These are phyloP conservation scores for Leucoraja erinaceus DNA, from an alignment of 2,113 vertebrate genomes.

Conservation along the genomic window DNA sequence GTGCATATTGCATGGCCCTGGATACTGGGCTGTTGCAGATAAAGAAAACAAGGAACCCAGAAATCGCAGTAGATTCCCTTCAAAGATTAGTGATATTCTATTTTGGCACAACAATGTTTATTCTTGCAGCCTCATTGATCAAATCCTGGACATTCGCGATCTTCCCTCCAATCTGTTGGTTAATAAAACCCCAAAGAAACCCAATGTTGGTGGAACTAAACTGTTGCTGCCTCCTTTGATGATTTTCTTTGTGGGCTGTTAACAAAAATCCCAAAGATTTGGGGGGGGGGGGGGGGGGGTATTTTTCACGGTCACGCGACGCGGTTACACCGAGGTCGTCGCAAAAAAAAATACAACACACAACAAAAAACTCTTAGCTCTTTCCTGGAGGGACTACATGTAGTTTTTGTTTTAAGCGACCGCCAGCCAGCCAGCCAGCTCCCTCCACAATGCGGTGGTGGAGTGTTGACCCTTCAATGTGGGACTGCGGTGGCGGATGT, in stretches of 20 bases:
- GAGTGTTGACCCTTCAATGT: neutral
- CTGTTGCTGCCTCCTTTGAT: neutral
- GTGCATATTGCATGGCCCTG: neutral
- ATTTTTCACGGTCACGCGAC: too few species aligned
- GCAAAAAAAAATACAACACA: neutral
- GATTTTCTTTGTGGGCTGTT: neutral
- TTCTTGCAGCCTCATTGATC: neutral
- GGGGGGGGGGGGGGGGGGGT: too few species aligned
- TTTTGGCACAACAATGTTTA: neutral
- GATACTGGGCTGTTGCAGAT: neutral
- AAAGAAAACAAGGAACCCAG: neutral
- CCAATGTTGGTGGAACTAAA: neutral
- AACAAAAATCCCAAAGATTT: too few species aligned
- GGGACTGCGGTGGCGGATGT: neutral
- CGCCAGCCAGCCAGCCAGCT: too few species aligned
- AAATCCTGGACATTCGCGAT: neutral
- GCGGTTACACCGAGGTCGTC: neutral
- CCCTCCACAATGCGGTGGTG: neutral
- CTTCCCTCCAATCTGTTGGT: neutral
- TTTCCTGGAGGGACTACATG: neutral
- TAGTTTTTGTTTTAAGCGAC: neutral
- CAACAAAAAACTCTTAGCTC: neutral
- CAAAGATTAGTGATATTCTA: neutral
- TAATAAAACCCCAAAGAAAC: neutral
- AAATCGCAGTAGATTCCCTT: neutral